Evolutionary conservation across 2,888 invertebrate genomes (phyloP).

Genomic region (Druceiella hillmani): DNA sequence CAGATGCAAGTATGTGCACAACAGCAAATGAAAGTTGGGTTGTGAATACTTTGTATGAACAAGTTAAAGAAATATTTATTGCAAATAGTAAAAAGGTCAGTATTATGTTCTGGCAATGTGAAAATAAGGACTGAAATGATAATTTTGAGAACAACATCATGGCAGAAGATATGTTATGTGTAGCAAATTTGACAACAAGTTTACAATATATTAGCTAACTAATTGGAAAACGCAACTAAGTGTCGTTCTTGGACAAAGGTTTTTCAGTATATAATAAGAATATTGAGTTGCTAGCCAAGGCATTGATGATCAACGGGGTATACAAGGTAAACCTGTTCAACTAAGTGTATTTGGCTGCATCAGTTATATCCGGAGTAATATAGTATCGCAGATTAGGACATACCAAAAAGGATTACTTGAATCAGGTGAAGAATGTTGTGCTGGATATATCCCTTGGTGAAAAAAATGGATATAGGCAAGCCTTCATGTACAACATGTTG

Average conservation of each 20-base stretch:
- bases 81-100: slow-evolving; percentile 15
- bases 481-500: slow-evolving; percentile 20
- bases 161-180: slow-evolving; percentile 14
- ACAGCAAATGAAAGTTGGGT: too few relatives aligned
- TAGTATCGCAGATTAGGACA: slow-evolving; percentile 22
- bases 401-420: slow-evolving; percentile 14
- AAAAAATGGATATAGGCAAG: slow-evolving; percentile 14
- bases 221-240: slow-evolving; percentile 13
- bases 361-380: slow-evolving; percentile 12
- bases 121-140: slow-evolving; percentile 11
- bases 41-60: too few relatives aligned
- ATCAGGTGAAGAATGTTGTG: slow-evolving; percentile 18
- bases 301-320: not conserved
- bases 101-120: slow-evolving; percentile 16
- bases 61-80: slow-evolving; percentile 15
- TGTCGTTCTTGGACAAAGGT: slow-evolving; percentile 9
- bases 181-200: slow-evolving; percentile 15
- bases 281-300: not conserved
- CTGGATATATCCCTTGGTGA: slow-evolving; percentile 15
- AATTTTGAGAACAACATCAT: slow-evolving; percentile 10
- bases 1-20: too few relatives aligned
- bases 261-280: slow-evolving; percentile 7
- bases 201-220: slow-evolving; percentile 16
- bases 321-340: slow-evolving; percentile 1
- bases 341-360: slow-evolving; percentile 10